Base-by-base conservation (phyloP, 1,140 invertebrate species). In the Elysia chlorotica region DNA sequence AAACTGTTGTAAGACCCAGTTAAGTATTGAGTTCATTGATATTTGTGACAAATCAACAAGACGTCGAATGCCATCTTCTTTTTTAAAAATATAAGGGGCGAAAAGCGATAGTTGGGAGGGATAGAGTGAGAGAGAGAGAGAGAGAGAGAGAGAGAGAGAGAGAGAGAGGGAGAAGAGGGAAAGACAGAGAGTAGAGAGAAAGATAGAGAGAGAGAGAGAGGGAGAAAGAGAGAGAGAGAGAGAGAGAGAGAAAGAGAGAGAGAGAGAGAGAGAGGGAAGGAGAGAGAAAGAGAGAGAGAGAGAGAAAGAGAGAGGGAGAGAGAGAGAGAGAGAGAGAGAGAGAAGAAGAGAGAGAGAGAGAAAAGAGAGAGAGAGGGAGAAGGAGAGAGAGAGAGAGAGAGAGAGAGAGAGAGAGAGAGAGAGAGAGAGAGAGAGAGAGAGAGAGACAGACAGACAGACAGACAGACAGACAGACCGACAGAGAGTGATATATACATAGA, bases 401-500 rank as follows among this genome's bases (percentile, higher is more conserved):
- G 10, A 10, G 10, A 59, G 56, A 59, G 17, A 59, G 56, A 10
- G 10, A 59, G 56, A 10, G 10, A 59, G 56, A 59, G 19, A 59
- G 56, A 59, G 19, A 59, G 25, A 30, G 6, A 59, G 56, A 59
- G 10, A 10, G 10, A 28, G 10, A 59, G 56, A 19, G 6, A 23
- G 10, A 6, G 6, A 59, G 25, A 59, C 56, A 59, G 56, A 10
- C 25, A 17, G 10, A 6, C 56, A 59, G 56, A 59, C 56, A 59
- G 56, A 59, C 56, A 59, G 56, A 59, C 56, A 59, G 56, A 59
- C 56, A 59, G 56, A 59, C 56, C 10, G 56, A 59, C 56, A 59
- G 56, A 59, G 10, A 59, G 56, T 17, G 10, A 59, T 10, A 59
- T 25, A 59, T 10, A 59, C 56, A 59, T 10, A 59, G 10, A 59